A percentile compares a stretch with the other conserved stretches of the same genome.
Conservation (phyloP, 2,888 invertebrate species). For the Apamea crenata region DNA sequence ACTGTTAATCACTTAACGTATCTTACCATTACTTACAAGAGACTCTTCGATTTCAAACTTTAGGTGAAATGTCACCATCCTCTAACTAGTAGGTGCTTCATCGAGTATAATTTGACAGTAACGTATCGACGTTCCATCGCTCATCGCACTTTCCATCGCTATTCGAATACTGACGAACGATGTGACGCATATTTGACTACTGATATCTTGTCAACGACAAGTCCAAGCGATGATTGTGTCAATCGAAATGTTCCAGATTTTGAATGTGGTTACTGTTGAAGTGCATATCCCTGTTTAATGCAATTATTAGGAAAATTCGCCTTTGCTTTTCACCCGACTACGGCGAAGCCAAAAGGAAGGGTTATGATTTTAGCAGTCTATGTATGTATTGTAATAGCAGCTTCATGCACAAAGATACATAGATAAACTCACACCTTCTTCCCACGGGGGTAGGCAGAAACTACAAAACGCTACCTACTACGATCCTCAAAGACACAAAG, state of each 20-base stretch:
- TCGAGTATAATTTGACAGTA: slow-evolving; percentile 28
- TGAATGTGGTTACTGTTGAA: neutral
- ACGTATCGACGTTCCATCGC: slow-evolving; percentile 40
- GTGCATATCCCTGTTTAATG: neutral
- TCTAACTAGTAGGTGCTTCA: neutral
- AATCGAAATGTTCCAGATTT: neutral
- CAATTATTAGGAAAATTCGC: neutral
- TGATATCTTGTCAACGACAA: slow-evolving; percentile 7
- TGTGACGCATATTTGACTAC: slow-evolving; percentile 37
- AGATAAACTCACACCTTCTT: no score
- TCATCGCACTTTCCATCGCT: slow-evolving; percentile 11
- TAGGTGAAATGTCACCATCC: neutral
- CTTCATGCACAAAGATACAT: no score
- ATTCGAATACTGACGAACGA: slow-evolving; percentile 6
- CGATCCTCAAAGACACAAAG: no score
- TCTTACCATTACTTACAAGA: neutral
- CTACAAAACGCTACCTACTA: no score
- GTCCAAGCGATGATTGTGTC: neutral
- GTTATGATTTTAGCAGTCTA: no score
- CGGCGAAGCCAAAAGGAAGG: no score
- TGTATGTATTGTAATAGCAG: no score
- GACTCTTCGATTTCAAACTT: neutral
- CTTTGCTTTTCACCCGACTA: neutral
- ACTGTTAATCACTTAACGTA: neutral
- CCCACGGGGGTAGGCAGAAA: no score